Evolutionary conservation across 2,113 vertebrate species (phyloP), one percentile per base, ranked within the genome.

Genomic region (Labeo rohita): DNA sequence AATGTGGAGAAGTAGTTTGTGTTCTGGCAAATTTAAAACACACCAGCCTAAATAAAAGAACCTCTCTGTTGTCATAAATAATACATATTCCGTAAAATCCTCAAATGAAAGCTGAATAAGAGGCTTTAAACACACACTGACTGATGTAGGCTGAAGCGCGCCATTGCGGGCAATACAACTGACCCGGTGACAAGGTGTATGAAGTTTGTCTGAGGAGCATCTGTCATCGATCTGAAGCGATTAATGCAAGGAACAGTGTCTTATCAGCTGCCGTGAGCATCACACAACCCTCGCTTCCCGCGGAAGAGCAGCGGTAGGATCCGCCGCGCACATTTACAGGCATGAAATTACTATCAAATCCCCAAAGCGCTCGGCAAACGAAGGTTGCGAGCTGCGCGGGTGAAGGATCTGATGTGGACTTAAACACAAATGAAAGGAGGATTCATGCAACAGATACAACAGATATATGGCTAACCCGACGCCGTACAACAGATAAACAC

Each of bases 341-440:
- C 91, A 89, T 89, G 91, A 92, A 91, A 93, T 90, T 86, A 92
- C 90, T 80, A 89, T 79, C 84, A 91, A 91, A 91, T 89, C 87
- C 84, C 86, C 89, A 87, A 75, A 90, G 88, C 83, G 86, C 68
- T 76, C 80, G 70, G 85, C 68, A 87, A 86, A 82, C 87, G 89
- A 84, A 68, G 68, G 50, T 84, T 45, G 86, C 86, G 87, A 68
- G 80, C 59, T 18, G 72, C 82, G 70, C 50, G 65, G 54, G 85
- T 68, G 87, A 65, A 76, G 47, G 50, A 18, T 45, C 52, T 74
- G 80, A 82, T 56, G 16, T 56, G 84, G 74, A 78, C 45, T 47
- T 79, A 73, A 72, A 66, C 75, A 39, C 82, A 84, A 34, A 63
- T 50, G 66, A 73, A 88, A 72, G 73, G 65, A 80, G 68, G 85